A percentile compares a stretch with the other conserved stretches of the same genome.
These are phyloP conservation scores for Hypotaenidia philippensis DNA, from an alignment of 2,797 vertebrate genomes.

Conservation along the genomic window DNA sequence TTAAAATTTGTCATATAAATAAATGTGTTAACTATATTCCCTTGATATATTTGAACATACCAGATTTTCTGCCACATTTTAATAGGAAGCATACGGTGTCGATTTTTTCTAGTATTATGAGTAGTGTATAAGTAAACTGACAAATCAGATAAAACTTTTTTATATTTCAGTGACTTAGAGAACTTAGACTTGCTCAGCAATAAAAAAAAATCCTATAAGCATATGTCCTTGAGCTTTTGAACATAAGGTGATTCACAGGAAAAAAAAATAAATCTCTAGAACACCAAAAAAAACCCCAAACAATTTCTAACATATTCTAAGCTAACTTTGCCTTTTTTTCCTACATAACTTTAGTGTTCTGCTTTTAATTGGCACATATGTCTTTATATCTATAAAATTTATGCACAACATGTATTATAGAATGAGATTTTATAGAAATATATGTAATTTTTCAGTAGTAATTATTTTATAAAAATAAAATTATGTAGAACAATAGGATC, in stretches of 20 bases:
- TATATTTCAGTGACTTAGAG: background rate
- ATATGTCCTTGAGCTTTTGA: background rate
- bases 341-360: background rate
- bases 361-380: background rate
- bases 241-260: background rate
- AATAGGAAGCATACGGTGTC: fast-evolving
- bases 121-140: background rate
- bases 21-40: background rate
- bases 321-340: background rate
- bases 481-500: fast-evolving
- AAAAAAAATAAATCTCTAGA: background rate
- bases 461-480: background rate
- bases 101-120: background rate
- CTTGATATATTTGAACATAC: background rate
- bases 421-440: background rate
- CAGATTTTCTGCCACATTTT: background rate
- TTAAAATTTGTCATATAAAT: background rate
- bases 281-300: too few relatives aligned
- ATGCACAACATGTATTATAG: background rate
- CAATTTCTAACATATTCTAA: background rate
- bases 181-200: background rate
- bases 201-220: background rate
- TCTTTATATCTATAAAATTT: background rate
- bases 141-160: background rate
- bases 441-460: background rate